phyloP scores from a whole-genome alignment of 2,888 invertebrate species.

The Orgyia antiqua region DNA sequence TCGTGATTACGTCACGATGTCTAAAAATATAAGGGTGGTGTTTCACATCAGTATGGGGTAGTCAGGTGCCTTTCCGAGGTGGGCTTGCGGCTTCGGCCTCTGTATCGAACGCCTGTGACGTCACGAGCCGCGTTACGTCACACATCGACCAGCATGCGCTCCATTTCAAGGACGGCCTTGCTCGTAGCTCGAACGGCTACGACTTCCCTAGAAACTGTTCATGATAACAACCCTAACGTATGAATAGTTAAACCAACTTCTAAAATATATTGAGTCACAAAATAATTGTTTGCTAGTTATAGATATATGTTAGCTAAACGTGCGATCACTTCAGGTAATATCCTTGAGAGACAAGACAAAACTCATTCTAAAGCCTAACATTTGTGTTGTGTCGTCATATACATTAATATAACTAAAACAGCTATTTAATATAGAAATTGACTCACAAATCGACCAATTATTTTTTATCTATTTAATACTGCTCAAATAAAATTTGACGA shows the following conservation, averaged over 20 bases:
- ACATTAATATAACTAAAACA: constrained; percentile 1
- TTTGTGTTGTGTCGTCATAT: constrained; percentile 1
- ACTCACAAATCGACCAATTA: too few species aligned
- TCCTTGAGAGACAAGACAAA: constrained; percentile 9
- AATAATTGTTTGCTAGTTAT: constrained; percentile 15
- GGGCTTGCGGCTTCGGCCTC: constrained; percentile 49
- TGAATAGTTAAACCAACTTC: constrained; percentile 11
- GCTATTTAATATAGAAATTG: too few species aligned
- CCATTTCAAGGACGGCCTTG: constrained; percentile 70
- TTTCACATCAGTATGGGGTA: constrained; percentile 29
- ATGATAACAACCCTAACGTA: constrained; percentile 19
- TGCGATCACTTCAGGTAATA: constrained; percentile 6
- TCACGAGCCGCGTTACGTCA: constrained; percentile 62
- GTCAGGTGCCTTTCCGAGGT: constrained; percentile 28
- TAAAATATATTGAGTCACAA: constrained; percentile 18
- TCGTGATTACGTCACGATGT: constrained; percentile 59
- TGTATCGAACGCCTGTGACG: constrained; percentile 63
- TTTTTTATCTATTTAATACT: too few species aligned
- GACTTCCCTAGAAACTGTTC: constrained; percentile 45
- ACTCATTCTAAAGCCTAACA: constrained; percentile 6
- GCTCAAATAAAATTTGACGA: too few species aligned
- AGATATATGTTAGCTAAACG: constrained; percentile 3
- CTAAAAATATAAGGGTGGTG: constrained; percentile 67
- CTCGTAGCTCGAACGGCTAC: constrained; percentile 42
- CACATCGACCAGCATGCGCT: constrained; percentile 61